phyloP scores from a whole-genome alignment of 2,888 invertebrate species.

The Tineola bisselliella region DNA sequence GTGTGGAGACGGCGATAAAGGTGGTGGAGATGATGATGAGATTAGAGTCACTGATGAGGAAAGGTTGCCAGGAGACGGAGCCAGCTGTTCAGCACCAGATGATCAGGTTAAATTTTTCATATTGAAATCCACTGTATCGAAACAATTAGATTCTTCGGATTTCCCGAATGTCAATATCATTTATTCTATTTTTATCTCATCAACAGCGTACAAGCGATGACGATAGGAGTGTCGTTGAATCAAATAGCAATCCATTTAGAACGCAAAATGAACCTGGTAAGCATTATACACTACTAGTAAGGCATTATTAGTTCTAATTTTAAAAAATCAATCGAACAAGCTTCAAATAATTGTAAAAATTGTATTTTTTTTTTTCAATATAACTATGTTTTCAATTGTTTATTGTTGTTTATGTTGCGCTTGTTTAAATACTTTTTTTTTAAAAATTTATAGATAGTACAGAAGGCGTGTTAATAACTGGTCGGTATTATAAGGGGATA shows the following conservation, averaged over 20 bases:
- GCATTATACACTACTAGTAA: background rate
- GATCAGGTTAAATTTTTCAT: conserved; percentile 31
- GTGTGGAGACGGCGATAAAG: background rate
- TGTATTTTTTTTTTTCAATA: too few species aligned
- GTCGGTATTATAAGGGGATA: conserved; percentile 84
- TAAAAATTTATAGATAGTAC: conserved; percentile 34
- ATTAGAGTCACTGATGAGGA: conserved; percentile 43
- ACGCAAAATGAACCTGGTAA: conserved; percentile 37
- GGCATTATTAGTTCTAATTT: background rate
- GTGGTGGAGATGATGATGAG: conserved; percentile 59
- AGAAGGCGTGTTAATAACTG: conserved; percentile 73
- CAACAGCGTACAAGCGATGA: conserved; percentile 39
- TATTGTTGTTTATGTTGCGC: too few species aligned
- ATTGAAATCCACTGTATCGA: background rate
- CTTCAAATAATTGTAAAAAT: too few species aligned
- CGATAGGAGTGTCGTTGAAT: conserved; percentile 31
- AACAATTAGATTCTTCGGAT: too few species aligned
- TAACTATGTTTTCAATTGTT: too few species aligned
- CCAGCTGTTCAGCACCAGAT: conserved; percentile 50
- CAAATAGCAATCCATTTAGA: conserved; percentile 33
- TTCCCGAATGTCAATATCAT: background rate
- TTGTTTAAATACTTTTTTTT: too few species aligned
- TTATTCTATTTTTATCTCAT: conserved; percentile 12
- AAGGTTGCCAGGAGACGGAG: conserved; percentile 54
- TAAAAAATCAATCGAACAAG: background rate